Evolutionary conservation across 2,888 invertebrate species (phyloP).

Genomic region (Polymixis lichenea): DNA sequence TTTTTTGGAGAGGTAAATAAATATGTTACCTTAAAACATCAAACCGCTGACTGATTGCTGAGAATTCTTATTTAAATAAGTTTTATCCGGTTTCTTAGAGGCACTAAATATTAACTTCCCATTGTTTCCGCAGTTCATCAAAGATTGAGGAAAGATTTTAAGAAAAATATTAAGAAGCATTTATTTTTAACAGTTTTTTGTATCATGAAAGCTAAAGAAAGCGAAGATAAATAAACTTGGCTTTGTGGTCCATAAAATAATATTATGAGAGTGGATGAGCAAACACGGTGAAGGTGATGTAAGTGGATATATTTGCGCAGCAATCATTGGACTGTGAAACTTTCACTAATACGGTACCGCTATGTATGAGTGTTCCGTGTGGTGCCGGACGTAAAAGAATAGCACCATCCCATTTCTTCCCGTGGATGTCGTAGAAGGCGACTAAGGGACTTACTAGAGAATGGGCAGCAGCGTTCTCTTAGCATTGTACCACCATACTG

Average conservation of each 20-base stretch:
- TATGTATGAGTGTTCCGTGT: too few relatives aligned
- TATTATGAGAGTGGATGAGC: slow-evolving; percentile 17
- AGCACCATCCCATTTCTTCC: too few relatives aligned
- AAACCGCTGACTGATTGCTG: background rate
- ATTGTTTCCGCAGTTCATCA: background rate
- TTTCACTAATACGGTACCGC: too few relatives aligned
- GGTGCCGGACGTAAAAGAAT: too few relatives aligned
- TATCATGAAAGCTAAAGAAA: slow-evolving; percentile 48
- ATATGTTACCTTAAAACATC: background rate
- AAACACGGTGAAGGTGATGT: slow-evolving; percentile 30
- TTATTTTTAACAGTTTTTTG: slow-evolving; percentile 27
- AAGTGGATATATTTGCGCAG: background rate
- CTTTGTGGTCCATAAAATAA: slow-evolving; percentile 13
- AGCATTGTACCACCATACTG: too few relatives aligned
- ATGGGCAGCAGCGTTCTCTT: too few relatives aligned
- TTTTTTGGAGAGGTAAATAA: background rate
- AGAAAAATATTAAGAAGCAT: background rate
- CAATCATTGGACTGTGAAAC: slow-evolving; percentile 19
- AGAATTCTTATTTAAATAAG: slow-evolving; percentile 6
- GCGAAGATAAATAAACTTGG: slow-evolving; percentile 42
- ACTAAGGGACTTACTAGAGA: too few relatives aligned
- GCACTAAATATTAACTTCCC: slow-evolving; percentile 15
- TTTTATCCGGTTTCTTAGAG: background rate
- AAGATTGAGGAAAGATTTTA: background rate
- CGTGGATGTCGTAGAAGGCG: too few relatives aligned